These are phyloP conservation scores for Barypeithes pellucidus DNA, from an alignment of 2,888 invertebrate species.

Conservation along the genomic window DNA sequence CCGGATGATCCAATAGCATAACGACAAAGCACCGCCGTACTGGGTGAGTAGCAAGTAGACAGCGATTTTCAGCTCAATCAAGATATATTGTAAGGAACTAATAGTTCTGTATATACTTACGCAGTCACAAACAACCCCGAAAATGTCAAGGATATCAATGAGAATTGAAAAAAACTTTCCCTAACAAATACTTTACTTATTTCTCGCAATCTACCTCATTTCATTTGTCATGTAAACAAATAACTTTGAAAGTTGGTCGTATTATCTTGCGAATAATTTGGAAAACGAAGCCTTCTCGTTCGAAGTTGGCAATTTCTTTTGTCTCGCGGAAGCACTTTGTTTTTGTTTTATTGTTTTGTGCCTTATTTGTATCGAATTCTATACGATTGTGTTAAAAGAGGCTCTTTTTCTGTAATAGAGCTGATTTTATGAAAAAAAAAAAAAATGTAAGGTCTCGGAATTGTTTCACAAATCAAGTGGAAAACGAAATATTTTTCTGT, in stretches of 20 bases:
- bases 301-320: constrained; percentile 24
- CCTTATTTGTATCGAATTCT: constrained; percentile 22
- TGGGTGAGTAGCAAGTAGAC: no score
- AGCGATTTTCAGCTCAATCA: no score
- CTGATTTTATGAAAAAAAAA: not conserved
- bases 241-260: constrained; percentile 29
- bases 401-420: constrained; percentile 3
- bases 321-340: constrained; percentile 18
- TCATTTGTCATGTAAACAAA: constrained; percentile 21
- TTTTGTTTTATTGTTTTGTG: constrained; percentile 25
- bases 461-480: not conserved
- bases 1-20: no score
- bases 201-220: constrained; percentile 13
- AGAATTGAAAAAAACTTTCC: not conserved
- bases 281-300: constrained; percentile 15
- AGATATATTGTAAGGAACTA: no score
- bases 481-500: constrained; percentile 12
- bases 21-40: no score
- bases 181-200: not conserved
- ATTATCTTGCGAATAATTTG: constrained; percentile 35
- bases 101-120: no score
- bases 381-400: constrained; percentile 10
- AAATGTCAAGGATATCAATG: not conserved
- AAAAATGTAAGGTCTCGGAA: not conserved
- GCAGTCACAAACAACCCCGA: not conserved